These are phyloP conservation scores for Pedetes capensis DNA, from an alignment of 2,113 vertebrate species.

Conservation along the genomic window DNA sequence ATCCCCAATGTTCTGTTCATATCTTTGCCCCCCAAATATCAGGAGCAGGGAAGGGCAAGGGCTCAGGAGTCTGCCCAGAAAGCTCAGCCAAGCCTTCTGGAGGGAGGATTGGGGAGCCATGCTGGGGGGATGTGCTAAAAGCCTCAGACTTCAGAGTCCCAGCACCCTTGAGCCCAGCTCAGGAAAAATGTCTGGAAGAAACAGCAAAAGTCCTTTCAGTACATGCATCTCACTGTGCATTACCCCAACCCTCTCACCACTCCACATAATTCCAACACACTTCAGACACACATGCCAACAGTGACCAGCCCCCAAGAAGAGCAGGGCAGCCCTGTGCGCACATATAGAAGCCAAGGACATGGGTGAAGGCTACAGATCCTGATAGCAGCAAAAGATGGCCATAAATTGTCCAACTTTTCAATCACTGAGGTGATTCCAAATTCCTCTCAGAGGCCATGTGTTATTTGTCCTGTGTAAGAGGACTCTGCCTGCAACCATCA, in stretches of 20 bases:
- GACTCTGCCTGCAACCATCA: background rate
- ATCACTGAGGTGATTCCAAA: background rate
- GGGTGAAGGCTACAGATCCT: background rate
- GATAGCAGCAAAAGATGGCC: background rate
- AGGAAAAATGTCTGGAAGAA: background rate
- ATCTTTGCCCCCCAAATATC: background rate
- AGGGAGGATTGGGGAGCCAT: background rate
- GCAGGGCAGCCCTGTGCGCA: background rate
- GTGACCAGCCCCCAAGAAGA: background rate
- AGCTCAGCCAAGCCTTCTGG: background rate
- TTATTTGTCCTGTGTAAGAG: background rate
- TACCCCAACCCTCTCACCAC: background rate
- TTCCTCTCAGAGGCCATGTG: background rate
- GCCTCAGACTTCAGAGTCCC: background rate
- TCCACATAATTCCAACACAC: background rate
- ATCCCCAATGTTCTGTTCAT: background rate
- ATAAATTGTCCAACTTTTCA: background rate
- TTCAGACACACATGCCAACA: background rate
- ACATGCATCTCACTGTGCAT: background rate
- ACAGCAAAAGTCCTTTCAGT: background rate
- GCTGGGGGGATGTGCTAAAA: background rate
- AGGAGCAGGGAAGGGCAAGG: background rate
- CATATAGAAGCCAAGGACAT: background rate
- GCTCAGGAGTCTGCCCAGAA: too few relatives aligned
- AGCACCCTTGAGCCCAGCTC: background rate